Evolutionary conservation across 2,888 invertebrate species (phyloP).

Genomic region (Lymantria dispar): DNA sequence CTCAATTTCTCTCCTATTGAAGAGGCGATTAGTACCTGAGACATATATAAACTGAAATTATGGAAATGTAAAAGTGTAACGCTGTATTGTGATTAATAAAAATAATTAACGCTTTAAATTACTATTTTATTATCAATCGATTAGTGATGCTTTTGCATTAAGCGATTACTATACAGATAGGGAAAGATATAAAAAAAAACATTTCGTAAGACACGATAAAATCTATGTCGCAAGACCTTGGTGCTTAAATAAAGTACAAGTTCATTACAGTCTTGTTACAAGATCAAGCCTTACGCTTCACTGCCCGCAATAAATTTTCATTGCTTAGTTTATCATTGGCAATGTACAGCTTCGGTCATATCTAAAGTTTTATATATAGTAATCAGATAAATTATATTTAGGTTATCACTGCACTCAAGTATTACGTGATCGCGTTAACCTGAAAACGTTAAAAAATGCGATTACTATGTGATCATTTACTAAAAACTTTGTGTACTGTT

Average conservation of each 20-base stretch:
- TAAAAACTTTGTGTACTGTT: conserved; percentile 13
- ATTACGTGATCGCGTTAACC: conserved; percentile 17
- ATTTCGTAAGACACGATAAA: conserved; percentile 20
- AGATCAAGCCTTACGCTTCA: conserved; percentile 47
- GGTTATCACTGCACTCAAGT: conserved; percentile 29
- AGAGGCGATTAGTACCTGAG: no score
- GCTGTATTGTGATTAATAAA: no score
- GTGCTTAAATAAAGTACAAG: conserved; percentile 40
- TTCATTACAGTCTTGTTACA: conserved; percentile 38
- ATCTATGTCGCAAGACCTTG: conserved; percentile 43
- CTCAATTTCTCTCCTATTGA: no score
- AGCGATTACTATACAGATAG: background rate
- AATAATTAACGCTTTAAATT: no score
- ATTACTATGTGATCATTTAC: conserved; percentile 25
- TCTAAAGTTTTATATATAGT: conserved; percentile 11
- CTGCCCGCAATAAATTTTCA: conserved; percentile 40
- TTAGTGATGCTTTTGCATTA: no score
- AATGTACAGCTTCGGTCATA: conserved; percentile 40
- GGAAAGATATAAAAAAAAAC: conserved; percentile 1
- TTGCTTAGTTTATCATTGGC: conserved; percentile 45
- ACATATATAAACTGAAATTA: no score
- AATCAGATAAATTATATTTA: conserved; percentile 28
- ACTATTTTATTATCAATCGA: no score
- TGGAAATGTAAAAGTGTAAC: no score
- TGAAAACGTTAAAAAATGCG: conserved; percentile 27